Percentiles rank a stretch among this genome's conserved stretches.
phyloP scores from a whole-genome alignment of 2,113 vertebrate genomes.

The Saguinus midas region DNA sequence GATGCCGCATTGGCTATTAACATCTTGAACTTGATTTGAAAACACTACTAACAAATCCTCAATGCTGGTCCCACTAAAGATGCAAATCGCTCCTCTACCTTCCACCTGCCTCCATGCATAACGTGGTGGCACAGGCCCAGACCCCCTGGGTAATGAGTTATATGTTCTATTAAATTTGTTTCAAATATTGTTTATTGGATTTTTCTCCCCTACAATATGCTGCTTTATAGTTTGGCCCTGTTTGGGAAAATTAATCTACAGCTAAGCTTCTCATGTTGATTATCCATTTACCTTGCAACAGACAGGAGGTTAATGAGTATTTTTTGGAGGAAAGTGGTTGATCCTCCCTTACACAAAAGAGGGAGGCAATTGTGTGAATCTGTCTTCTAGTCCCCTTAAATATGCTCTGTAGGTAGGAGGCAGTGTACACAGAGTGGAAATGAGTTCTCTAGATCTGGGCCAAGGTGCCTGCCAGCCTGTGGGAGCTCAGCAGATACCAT shows the following conservation, averaged over 20 bases:
- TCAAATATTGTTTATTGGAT: slow-evolving; percentile 71
- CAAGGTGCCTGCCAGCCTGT: background rate
- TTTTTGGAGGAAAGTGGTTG: background rate
- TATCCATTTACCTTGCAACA: slow-evolving; percentile 64
- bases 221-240: slow-evolving; percentile 74
- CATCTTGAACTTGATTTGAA: slow-evolving; percentile 91
- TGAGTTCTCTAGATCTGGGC: background rate
- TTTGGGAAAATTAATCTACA: slow-evolving; percentile 84
- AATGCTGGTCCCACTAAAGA: slow-evolving; percentile 60
- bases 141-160: slow-evolving; percentile 73
- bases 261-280: slow-evolving; percentile 77
- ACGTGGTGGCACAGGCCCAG: background rate
- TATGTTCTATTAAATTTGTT: slow-evolving; percentile 74
- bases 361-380: background rate
- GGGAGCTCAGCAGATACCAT: background rate
- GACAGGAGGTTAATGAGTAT: slow-evolving; percentile 79
- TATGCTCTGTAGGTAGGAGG: background rate
- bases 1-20: slow-evolving; percentile 89
- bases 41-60: slow-evolving; percentile 80
- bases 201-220: slow-evolving; percentile 72
- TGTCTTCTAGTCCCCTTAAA: background rate
- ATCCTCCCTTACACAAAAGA: background rate
- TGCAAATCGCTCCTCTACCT: slow-evolving; percentile 61
- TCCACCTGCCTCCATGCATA: slow-evolving; percentile 57
- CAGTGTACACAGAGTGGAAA: background rate